A percentile compares a stretch with the other conserved stretches of the same genome.
These are phyloP conservation scores for Eulemur albifrons DNA, from an alignment of 2,797 vertebrate species.

Conservation along the genomic window DNA sequence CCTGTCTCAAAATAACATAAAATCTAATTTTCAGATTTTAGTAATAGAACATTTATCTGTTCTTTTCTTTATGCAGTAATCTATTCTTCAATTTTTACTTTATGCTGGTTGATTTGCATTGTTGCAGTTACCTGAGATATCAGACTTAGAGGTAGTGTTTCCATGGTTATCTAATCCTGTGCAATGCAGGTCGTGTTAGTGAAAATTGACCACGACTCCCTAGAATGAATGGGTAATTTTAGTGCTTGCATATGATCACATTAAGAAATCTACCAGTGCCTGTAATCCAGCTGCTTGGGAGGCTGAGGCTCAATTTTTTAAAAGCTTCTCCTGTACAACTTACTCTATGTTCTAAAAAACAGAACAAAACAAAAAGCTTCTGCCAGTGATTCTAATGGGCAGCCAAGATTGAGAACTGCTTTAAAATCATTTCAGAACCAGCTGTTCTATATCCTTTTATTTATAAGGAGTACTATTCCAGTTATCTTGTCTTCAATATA, in stretches of 20 bases:
- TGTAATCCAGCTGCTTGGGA: neutral
- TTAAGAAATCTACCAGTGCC: neutral
- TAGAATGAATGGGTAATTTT: neutral
- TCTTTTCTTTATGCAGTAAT: neutral
- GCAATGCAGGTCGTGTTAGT: neutral
- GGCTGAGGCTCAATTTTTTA: neutral
- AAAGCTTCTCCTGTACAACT: neutral
- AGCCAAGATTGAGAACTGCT: conserved; percentile 32
- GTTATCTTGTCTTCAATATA: neutral
- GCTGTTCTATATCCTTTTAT: neutral
- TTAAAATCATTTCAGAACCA: neutral
- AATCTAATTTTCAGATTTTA: neutral
- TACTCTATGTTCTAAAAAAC: too few species aligned
- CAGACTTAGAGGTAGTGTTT: conserved; percentile 1
- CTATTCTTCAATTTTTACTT: neutral
- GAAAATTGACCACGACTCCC: neutral
- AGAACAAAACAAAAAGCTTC: neutral
- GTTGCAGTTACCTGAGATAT: neutral
- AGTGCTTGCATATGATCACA: conserved; percentile 11
- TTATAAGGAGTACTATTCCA: neutral
- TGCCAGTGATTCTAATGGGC: neutral
- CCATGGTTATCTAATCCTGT: neutral
- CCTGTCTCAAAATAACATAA: neutral
- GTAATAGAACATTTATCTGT: neutral
- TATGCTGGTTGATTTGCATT: neutral